phyloP scores from a whole-genome alignment of 2,113 vertebrate genomes.

The Nerophis lumbriciformis region DNA sequence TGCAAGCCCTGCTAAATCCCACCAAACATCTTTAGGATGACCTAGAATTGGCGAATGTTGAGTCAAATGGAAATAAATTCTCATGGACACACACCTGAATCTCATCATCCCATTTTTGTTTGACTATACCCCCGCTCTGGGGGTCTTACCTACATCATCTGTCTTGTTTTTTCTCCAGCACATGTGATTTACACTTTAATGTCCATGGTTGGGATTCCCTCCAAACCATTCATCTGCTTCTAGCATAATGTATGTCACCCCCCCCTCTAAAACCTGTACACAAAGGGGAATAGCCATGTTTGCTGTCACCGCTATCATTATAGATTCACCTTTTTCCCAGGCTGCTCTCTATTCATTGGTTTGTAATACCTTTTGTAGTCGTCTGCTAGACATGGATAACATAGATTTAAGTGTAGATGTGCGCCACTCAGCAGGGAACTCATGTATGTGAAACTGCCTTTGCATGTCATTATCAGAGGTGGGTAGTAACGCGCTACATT shows the following conservation, averaged over 20 bases:
- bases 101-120: background rate
- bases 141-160: background rate
- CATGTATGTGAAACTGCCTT: background rate
- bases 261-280: constrained; percentile 8
- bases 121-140: background rate
- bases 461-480: too few species aligned
- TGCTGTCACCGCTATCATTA: constrained; percentile 3
- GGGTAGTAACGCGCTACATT: too few species aligned
- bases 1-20: too few species aligned
- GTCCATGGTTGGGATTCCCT: background rate
- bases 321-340: constrained; percentile 7
- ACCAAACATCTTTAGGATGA: too few species aligned
- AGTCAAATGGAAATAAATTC: background rate
- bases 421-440: constrained; percentile 14
- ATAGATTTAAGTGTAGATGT: constrained; percentile 15
- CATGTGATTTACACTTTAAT: background rate
- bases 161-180: background rate
- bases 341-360: constrained; percentile 47
- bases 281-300: constrained; percentile 4
- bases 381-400: constrained; percentile 30
- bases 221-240: constrained; percentile 5
- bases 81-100: background rate
- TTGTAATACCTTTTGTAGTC: constrained; percentile 20
- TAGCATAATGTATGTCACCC: background rate
- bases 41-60: too few species aligned